These are phyloP conservation scores for Dromas ardeola DNA, from an alignment of 2,113 vertebrate genomes.

Conservation along the genomic window DNA sequence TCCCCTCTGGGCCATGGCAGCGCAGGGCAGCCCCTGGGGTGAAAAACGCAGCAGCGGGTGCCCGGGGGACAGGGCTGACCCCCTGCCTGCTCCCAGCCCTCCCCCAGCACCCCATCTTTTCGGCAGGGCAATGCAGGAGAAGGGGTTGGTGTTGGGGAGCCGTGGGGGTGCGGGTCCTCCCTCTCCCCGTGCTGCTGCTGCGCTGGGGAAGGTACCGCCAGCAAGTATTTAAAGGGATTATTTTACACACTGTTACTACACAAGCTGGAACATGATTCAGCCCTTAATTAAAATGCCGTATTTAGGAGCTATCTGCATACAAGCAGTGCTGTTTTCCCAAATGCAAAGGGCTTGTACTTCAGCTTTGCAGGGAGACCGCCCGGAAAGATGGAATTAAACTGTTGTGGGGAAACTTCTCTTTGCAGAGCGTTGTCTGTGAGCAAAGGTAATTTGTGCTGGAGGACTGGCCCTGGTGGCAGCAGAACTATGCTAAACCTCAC, in stretches of 20 bases:
- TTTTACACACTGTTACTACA: not conserved
- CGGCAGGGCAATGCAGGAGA: not conserved
- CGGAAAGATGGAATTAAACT: not conserved
- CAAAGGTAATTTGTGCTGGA: not conserved
- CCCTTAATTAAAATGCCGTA: not conserved
- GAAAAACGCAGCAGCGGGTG: rapidly evolving
- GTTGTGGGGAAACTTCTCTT: not conserved
- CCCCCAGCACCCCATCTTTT: not conserved
- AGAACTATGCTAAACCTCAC: not conserved
- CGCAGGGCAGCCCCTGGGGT: too few relatives aligned
- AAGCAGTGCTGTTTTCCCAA: not conserved
- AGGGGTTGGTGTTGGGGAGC: not conserved
- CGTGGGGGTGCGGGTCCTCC: not conserved
- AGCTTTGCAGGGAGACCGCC: not conserved
- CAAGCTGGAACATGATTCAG: not conserved
- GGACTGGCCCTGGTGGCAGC: not conserved
- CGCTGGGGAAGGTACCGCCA: rapidly evolving
- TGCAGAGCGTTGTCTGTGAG: not conserved
- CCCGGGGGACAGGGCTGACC: too few relatives aligned
- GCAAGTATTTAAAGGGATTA: not conserved
- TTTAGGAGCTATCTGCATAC: not conserved
- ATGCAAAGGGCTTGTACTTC: not conserved
- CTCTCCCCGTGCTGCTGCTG: not conserved
- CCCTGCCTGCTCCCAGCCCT: not conserved
- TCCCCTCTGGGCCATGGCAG: not conserved